These are phyloP conservation scores for Parotocinclus haroldoi DNA, from an alignment of 2,797 vertebrate genomes.

Conservation along the genomic window DNA sequence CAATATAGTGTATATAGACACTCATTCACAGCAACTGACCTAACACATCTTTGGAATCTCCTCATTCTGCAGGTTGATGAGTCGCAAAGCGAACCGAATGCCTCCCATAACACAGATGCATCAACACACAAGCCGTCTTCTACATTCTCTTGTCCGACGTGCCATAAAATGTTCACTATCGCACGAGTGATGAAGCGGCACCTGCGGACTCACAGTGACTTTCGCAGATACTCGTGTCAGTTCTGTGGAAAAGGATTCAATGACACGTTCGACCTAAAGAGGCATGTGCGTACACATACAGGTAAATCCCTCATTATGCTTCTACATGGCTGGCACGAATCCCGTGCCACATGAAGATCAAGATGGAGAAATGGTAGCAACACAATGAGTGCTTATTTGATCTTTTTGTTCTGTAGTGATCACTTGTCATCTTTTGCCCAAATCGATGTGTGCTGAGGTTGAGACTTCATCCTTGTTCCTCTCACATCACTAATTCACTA, in stretches of 20 bases:
- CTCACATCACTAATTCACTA: neutral
- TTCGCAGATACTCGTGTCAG: slow-evolving; percentile 76
- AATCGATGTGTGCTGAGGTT: no score
- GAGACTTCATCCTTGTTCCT: no score
- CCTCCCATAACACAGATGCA: slow-evolving; percentile 9
- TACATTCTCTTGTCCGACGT: slow-evolving; percentile 69
- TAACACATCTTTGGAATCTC: no score
- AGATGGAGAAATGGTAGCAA: no score
- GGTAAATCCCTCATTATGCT: slow-evolving; percentile 58
- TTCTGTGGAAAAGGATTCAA: slow-evolving; percentile 85
- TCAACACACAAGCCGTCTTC: slow-evolving; percentile 4
- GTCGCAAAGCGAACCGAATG: slow-evolving; percentile 15
- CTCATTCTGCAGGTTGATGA: neutral
- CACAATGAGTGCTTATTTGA: no score
- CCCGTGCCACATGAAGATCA: no score
- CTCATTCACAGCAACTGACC: no score
- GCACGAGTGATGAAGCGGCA: slow-evolving; percentile 81
- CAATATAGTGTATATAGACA: no score
- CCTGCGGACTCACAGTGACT: slow-evolving; percentile 79
- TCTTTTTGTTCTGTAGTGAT: no score
- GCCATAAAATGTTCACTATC: slow-evolving; percentile 75
- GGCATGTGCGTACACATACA: slow-evolving; percentile 80
- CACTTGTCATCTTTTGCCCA: no score
- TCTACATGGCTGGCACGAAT: no score
- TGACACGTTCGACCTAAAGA: slow-evolving; percentile 81